phyloP scores from a whole-genome alignment of 2,888 invertebrate genomes.

The Netelia fuscicornis region DNA sequence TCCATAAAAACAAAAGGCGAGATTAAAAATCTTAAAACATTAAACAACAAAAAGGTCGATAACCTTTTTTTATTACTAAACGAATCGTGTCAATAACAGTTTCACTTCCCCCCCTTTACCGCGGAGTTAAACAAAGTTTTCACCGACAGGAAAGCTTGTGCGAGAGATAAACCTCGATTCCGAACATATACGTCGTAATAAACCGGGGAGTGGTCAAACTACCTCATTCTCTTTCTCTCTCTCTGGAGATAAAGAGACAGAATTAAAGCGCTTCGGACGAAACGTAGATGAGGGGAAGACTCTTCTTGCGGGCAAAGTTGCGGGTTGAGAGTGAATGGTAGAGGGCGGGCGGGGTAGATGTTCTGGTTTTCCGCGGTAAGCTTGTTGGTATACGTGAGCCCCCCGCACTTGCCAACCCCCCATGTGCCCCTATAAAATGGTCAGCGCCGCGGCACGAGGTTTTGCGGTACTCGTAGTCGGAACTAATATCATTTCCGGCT shows the following conservation, averaged over 20 bases:
- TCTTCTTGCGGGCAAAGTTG: neutral
- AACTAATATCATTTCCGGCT: slow-evolving; percentile 68
- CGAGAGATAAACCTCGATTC: neutral
- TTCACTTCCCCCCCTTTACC: too few relatives aligned
- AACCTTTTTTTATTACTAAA: too few relatives aligned
- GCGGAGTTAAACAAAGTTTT: neutral
- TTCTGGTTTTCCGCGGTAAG: slow-evolving; percentile 32
- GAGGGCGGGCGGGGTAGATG: neutral
- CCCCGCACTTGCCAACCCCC: neutral
- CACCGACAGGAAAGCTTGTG: neutral
- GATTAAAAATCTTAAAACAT: neutral
- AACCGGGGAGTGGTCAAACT: neutral
- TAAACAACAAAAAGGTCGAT: too few relatives aligned
- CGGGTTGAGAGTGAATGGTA: neutral
- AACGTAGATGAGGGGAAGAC: neutral
- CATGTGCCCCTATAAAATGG: slow-evolving; percentile 19
- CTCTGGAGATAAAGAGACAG: slow-evolving; percentile 14
- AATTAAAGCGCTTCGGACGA: neutral
- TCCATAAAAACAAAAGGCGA: neutral
- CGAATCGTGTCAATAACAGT: too few relatives aligned
- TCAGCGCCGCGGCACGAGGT: slow-evolving; percentile 17
- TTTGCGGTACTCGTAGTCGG: slow-evolving; percentile 67
- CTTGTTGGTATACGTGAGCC: neutral
- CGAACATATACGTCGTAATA: neutral
- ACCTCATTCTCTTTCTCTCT: neutral